phyloP scores from a whole-genome alignment of 2,888 invertebrate species.

The Harpalus rubripes region DNA sequence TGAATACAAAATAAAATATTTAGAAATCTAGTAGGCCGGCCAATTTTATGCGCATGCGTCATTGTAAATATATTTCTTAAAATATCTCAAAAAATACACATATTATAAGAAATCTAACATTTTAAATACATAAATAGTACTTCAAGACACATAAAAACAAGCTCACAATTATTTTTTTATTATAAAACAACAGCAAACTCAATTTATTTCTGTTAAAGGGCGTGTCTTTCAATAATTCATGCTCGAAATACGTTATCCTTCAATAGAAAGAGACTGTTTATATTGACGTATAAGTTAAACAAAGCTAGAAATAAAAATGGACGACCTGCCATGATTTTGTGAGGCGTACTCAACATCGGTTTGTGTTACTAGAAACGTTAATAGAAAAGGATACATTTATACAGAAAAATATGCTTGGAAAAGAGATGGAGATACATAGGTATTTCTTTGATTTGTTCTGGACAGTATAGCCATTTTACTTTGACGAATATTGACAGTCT shows the following conservation, averaged over 20 bases:
- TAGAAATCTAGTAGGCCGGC: constrained; percentile 46
- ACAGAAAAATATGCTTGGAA: not conserved
- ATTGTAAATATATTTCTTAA: not conserved
- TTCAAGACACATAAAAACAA: not conserved
- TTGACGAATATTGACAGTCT: constrained; percentile 87
- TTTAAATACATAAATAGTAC: not conserved
- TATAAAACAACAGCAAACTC: not conserved
- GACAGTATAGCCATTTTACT: constrained; percentile 84
- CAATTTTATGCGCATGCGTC: constrained; percentile 55
- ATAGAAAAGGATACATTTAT: constrained; percentile 18
- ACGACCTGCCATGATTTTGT: not conserved
- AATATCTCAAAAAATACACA: not conserved
- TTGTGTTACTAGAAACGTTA: not conserved
- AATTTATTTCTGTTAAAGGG: constrained; percentile 70
- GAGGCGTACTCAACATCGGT: not conserved
- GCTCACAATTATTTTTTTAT: too few relatives aligned
- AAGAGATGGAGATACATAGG: constrained; percentile 59
- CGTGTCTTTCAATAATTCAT: constrained; percentile 73
- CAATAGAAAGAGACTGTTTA: not conserved
- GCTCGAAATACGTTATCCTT: constrained; percentile 22
- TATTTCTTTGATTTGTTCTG: not conserved
- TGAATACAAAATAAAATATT: constrained; percentile 48
- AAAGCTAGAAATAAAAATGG: not conserved
- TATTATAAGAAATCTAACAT: not conserved
- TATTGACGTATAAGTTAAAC: not conserved